Evolutionary conservation across 2,888 invertebrate species (phyloP).

Genomic region (Cecidostiba fungosa): DNA sequence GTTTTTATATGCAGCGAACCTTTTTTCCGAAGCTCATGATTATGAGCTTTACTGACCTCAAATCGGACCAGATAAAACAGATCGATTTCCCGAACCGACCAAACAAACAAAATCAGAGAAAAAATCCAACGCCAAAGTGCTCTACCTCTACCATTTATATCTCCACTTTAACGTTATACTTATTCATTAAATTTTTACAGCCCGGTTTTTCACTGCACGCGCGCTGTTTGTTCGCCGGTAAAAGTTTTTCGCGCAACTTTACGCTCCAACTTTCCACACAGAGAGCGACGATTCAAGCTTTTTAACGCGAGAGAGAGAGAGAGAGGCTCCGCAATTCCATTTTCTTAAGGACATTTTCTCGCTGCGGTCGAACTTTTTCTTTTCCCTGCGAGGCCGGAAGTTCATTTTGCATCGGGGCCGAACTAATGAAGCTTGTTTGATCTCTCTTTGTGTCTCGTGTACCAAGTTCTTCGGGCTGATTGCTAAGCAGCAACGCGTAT

Average conservation of each 20-base stretch:
- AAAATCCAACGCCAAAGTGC: neutral
- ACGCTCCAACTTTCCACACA: neutral
- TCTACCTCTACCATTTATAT: neutral
- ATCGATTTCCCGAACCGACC: neutral
- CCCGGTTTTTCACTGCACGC: neutral
- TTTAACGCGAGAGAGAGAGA: neutral
- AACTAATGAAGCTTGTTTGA: slow-evolving; percentile 44
- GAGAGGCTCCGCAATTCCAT: neutral
- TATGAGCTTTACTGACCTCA: neutral
- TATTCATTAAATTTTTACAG: slow-evolving; percentile 35
- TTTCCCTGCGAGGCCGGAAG: neutral
- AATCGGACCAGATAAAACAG: neutral
- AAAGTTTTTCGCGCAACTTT: slow-evolving; percentile 4
- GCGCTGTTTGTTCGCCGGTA: neutral
- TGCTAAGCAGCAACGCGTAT: neutral
- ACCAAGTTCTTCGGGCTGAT: slow-evolving; percentile 16
- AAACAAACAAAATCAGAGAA: neutral
- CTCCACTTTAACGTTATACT: slow-evolving; percentile 28
- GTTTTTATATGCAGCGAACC: neutral
- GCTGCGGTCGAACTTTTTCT: neutral
- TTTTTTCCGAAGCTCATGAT: neutral
- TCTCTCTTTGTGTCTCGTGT: neutral
- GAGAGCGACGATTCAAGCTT: neutral
- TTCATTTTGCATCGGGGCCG: slow-evolving; percentile 22
- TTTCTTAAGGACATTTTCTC: neutral